Evolutionary conservation across 2,113 vertebrate genomes (phyloP).

Genomic region (Nycticebus coucang): DNA sequence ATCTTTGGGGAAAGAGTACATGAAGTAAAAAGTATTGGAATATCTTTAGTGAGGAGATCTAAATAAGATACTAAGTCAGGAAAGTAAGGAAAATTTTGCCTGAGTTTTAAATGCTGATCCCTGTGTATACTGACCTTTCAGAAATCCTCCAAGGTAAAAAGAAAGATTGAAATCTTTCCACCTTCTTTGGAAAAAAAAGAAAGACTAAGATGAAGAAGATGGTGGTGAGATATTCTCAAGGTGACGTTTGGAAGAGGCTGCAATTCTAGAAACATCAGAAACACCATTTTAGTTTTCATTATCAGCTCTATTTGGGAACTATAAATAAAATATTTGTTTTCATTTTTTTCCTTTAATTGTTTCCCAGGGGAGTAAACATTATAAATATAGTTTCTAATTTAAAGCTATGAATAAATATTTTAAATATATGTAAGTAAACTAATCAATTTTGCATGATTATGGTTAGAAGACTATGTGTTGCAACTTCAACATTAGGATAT

Average conservation of each 20-base stretch:
- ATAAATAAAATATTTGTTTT: not conserved
- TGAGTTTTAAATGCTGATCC: not conserved
- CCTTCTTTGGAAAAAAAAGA: not conserved
- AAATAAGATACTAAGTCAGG: not conserved
- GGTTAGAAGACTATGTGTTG: constrained; percentile 58
- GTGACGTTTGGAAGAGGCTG: constrained; percentile 51
- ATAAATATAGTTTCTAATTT: constrained; percentile 47
- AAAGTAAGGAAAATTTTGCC: not conserved
- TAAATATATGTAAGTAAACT: constrained; percentile 66
- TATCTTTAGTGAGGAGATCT: not conserved
- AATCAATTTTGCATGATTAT: constrained; percentile 73
- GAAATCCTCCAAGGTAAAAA: not conserved
- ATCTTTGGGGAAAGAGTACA: not conserved
- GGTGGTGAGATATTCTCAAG: not conserved
- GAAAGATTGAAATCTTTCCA: not conserved
- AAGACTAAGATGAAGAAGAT: not conserved
- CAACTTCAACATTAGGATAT: constrained; percentile 76
- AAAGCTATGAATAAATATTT: constrained; percentile 70
- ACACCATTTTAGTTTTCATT: not conserved
- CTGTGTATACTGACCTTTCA: not conserved
- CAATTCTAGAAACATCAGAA: not conserved
- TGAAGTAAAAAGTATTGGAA: not conserved
- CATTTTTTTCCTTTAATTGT: not conserved
- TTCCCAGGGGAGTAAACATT: not conserved
- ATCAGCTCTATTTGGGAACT: not conserved